Base-by-base conservation (phyloP, 2,113 vertebrate genomes). In the Chionodraco myersi region DNA sequence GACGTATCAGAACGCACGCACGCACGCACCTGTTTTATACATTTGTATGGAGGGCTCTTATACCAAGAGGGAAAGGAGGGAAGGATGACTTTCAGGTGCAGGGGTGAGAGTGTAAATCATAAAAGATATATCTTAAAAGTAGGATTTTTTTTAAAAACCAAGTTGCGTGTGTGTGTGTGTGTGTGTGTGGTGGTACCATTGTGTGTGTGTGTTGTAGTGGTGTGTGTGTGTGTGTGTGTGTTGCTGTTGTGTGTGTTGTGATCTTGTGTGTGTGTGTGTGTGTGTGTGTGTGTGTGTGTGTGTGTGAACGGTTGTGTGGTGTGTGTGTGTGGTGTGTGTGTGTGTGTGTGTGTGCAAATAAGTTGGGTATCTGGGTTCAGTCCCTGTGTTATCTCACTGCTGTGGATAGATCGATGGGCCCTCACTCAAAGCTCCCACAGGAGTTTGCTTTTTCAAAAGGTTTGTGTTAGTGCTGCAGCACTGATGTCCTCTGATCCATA, bases 401-500 rank as follows among this genome's bases (percentile, higher is more conserved):
- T 75, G 51, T 68, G 73, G 81, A 89, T 78, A 85, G 82, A 88
- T 58, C 56, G 82, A 88, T 67, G 61, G 78, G 75, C 47, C 68
- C 34, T 41, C 12, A 77, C 57, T 86, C 84, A 77, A 6, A 34
- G 69, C 36, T 86, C 84, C 48, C 75, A 72, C 82, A 64, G 79
- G 86, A 86, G 80, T 81, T 56, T 59, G 21, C 49, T 76, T 72
- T 82, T 66, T 77, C 80, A 41, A 65, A 51, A 80, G 36, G 66
- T 72, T 82, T 83, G 86, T 81, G 74, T 91, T 69, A 60, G 73
- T 71, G 18, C n/a, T 68, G 58, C 80, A 81, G 75, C 48, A 36
- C 61, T 70, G 71, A 70, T 70, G 74, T 82, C 63, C 59, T 90
- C 73, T 90, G 91, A 91, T 91, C 91, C 72, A 45, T 41, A 72